Evolutionary conservation across 2,113 vertebrate species (phyloP), one percentile per base, ranked within the genome.

Genomic region (Hylia prasina): DNA sequence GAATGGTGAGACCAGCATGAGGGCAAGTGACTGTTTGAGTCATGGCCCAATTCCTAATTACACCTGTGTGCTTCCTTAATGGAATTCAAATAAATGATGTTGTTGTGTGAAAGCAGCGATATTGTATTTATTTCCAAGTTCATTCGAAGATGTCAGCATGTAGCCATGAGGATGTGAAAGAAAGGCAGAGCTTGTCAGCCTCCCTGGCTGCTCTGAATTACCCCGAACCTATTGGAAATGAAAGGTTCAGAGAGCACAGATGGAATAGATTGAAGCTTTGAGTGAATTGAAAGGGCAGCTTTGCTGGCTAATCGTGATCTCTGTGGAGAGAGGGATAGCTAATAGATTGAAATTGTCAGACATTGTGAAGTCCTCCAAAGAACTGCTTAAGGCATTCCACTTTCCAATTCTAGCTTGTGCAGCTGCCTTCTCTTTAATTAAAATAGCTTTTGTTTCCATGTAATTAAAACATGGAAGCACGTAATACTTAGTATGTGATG

Each of bases 231-330:
- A 64, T 76, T 92, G 96, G 96, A 96, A 97, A 96, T 96, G 93
- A 88, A 94, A 92, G 89, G 97, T 97, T 95, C 94, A 96, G 94
- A 60, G 95, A 91, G 96, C 93, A 95, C 82, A 92, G 96, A 91
- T 88, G 93, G 92, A 80, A 88, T 14, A 96, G 96, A 95, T 87
- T 91, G 96, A 92, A 85, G 90, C 94, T 89, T 22, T 24, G 69
- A 82, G 85, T 70, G 95, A 96, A 96, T 82, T 78, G 92, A 92
- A 97, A 96, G 95, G 93, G 86, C 93, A 93, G 81, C 71, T 86
- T 61, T 90, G 56, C 90, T 68, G 82, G 80, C 80, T 93, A 90
- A 92, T 94, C 13, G 3, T 79, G 77, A 51, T 95, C 81, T 93
- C 78, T 42, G 2, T 50, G 66, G 76, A 77, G 47, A 75, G 71